These are phyloP conservation scores for Xyrichtys novacula DNA, from an alignment of 2,797 vertebrate species.

Conservation along the genomic window DNA sequence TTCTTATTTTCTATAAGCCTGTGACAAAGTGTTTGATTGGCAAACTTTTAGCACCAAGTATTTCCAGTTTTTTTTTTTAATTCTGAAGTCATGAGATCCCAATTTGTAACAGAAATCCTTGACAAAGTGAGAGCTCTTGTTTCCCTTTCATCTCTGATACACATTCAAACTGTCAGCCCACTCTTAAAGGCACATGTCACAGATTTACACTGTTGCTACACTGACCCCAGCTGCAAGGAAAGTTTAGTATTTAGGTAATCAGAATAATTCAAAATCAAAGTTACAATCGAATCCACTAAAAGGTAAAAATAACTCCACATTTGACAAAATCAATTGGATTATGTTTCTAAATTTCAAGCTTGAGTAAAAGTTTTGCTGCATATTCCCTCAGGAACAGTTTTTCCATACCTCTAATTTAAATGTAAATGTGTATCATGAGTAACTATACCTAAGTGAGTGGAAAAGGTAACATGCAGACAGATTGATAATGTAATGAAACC, in stretches of 20 bases:
- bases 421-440: not conserved
- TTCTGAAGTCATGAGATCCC: not conserved
- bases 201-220: not conserved
- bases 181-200: slow-evolving; percentile 82
- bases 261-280: too few species aligned
- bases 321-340: too few species aligned
- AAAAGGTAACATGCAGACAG: not conserved
- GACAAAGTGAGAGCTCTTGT: slow-evolving; percentile 26
- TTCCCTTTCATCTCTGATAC: slow-evolving; percentile 20
- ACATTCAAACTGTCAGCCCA: slow-evolving; percentile 68
- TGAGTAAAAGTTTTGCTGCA: not conserved
- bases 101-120: not conserved
- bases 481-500: not conserved
- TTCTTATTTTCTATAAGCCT: not conserved
- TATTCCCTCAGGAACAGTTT: not conserved
- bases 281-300: not conserved
- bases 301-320: too few species aligned
- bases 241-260: not conserved
- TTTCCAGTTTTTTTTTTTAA: not conserved
- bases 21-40: not conserved
- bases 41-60: not conserved
- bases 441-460: not conserved
- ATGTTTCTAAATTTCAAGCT: not conserved
- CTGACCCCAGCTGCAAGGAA: not conserved
- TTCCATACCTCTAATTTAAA: not conserved